Percentiles rank a stretch among this genome's conserved stretches.
Evolutionary conservation across 2,888 invertebrate species (phyloP).

Genomic region (Linnaemya vulpina): DNA sequence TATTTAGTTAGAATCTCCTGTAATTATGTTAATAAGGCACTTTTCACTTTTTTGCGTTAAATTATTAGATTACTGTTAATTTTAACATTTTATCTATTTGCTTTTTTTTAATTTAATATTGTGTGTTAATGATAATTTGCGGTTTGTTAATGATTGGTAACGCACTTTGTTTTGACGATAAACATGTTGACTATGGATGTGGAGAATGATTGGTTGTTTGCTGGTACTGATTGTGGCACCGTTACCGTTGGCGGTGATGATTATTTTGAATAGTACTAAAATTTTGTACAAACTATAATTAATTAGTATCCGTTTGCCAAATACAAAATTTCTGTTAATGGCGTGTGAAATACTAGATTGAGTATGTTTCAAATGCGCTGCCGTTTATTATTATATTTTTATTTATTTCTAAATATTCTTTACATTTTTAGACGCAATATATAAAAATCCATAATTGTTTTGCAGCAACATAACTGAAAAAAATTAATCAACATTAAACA

Average conservation of each 20-base stretch:
- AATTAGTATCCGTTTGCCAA: slow-evolving; percentile 84
- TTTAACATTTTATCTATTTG: slow-evolving; percentile 59
- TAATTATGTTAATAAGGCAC: slow-evolving; percentile 66
- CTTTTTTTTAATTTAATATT: slow-evolving; percentile 52
- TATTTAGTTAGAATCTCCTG: slow-evolving; percentile 54
- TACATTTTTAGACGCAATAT: neutral
- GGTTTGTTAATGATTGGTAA: slow-evolving; percentile 69
- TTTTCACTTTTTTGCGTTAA: slow-evolving; percentile 71
- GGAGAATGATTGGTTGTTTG: slow-evolving; percentile 46
- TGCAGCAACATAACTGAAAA: slow-evolving; percentile 12
- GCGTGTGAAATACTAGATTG: slow-evolving; percentile 65
- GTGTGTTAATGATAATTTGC: slow-evolving; percentile 66
- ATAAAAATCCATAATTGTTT: neutral
- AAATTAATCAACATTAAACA: neutral
- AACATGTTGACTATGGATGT: slow-evolving; percentile 47
- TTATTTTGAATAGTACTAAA: slow-evolving; percentile 79
- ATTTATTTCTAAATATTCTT: slow-evolving; percentile 21
- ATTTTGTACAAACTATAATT: slow-evolving; percentile 83
- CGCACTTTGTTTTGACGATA: slow-evolving; percentile 72
- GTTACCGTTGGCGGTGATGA: slow-evolving; percentile 44
- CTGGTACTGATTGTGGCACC: slow-evolving; percentile 49
- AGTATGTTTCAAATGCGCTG: slow-evolving; percentile 29
- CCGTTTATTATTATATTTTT: slow-evolving; percentile 11
- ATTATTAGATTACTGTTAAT: slow-evolving; percentile 70
- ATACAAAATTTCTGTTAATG: slow-evolving; percentile 74